phyloP scores from a whole-genome alignment of 92 coral and sea anemone species.

The Chrysogorgia sp. region DNA sequence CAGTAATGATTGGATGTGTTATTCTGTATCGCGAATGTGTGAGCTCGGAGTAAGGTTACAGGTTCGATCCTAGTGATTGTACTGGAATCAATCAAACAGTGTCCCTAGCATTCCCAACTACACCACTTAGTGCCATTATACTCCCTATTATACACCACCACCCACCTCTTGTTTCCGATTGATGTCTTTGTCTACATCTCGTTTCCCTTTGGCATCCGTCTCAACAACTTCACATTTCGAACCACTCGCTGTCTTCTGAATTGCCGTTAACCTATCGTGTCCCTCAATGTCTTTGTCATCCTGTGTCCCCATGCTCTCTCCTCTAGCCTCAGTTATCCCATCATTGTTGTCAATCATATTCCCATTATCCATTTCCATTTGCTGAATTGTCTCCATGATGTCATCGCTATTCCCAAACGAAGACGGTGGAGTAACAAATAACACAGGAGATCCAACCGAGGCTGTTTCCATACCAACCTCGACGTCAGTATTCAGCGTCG shows the following conservation, averaged over 20 bases:
- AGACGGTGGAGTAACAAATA: conserved; percentile 19
- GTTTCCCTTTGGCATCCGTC: no score
- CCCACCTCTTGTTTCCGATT: no score
- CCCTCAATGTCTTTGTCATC: neutral
- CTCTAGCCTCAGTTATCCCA: neutral
- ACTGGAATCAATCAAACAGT: no score
- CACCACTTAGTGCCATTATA: neutral
- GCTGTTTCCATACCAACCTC: neutral
- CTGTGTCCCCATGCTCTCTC: neutral
- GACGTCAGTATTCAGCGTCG: neutral
- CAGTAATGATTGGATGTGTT: no score
- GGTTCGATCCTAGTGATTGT: no score
- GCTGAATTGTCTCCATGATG: no score
- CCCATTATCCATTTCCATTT: neutral
- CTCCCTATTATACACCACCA: no score
- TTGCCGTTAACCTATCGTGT: neutral
- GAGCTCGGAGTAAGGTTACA: no score
- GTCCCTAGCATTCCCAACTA: no score
- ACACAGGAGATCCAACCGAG: conserved; percentile 5
- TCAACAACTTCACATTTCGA: neutral
- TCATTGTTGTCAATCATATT: neutral
- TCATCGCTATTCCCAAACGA: conserved; percentile 6
- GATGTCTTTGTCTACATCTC: no score
- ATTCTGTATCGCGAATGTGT: no score
- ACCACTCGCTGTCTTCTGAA: neutral